Evolutionary conservation across 2,888 invertebrate genomes (phyloP).

Genomic region (Halocaridina rubra): DNA sequence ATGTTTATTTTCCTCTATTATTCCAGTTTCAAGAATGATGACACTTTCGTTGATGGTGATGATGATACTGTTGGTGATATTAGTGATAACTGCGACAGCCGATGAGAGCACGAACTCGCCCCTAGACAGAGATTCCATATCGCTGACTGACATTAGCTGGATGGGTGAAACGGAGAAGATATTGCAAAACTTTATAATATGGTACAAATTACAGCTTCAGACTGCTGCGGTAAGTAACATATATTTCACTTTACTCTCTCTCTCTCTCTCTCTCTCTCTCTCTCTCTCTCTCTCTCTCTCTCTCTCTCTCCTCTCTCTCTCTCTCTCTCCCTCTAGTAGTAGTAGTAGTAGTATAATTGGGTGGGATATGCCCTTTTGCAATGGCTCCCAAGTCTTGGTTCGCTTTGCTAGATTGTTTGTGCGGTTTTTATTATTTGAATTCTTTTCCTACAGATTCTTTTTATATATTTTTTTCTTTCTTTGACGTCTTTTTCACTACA

Average conservation of each 20-base stretch:
- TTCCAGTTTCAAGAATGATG: not conserved
- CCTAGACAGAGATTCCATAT: not conserved
- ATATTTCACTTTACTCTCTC: not conserved
- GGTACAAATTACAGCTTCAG: not conserved
- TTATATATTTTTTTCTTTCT: too few relatives aligned
- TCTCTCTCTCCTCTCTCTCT: not conserved
- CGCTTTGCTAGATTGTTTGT: too few relatives aligned
- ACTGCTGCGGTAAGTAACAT: not conserved
- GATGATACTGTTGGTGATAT: not conserved
- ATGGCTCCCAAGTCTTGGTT: too few relatives aligned
- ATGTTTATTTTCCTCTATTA: too few relatives aligned
- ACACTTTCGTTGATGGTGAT: not conserved
- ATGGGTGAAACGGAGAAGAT: not conserved
- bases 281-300: not conserved
- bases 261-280: constrained; percentile 11
- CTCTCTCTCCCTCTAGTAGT: not conserved
- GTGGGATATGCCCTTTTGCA: not conserved
- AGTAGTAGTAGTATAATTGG: too few relatives aligned
- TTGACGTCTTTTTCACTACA: too few relatives aligned
- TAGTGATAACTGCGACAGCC: not conserved
- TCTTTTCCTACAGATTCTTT: too few relatives aligned
- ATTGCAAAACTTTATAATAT: not conserved
- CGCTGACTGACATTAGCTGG: not conserved
- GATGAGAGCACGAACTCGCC: not conserved
- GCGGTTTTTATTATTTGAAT: too few relatives aligned